Evolutionary conservation across 2,113 vertebrate species (phyloP).

Genomic region (Trochalopteron elliotii): DNA sequence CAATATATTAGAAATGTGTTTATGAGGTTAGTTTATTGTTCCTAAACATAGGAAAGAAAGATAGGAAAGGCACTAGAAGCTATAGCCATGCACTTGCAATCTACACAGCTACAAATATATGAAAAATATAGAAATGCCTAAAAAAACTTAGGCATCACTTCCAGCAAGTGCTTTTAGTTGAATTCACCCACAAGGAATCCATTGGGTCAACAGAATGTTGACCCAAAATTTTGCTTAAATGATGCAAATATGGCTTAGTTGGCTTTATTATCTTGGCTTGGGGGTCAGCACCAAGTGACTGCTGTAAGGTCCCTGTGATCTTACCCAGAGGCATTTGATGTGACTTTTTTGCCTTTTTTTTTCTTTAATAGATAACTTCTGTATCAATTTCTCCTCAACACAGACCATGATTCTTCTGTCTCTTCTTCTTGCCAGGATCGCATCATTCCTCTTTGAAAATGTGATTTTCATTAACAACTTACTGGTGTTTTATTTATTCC

Average conservation of each 20-base stretch:
- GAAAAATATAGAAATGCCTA: neutral
- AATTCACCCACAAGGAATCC: neutral
- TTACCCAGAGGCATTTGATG: too few species aligned
- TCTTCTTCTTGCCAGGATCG: rapidly evolving
- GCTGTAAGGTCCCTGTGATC: too few species aligned
- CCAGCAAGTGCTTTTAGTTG: neutral
- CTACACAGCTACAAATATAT: too few species aligned
- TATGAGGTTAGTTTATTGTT: neutral
- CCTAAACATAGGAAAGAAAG: neutral
- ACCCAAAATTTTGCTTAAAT: neutral
- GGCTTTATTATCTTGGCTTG: neutral
- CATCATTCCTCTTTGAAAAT: neutral
- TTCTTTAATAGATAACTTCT: too few species aligned
- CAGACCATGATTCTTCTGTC: neutral
- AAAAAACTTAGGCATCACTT: neutral
- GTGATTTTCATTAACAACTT: neutral
- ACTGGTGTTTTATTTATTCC: neutral
- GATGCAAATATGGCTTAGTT: neutral
- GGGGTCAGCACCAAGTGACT: too few species aligned
- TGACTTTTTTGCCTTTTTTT: too few species aligned
- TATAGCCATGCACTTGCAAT: rapidly evolving
- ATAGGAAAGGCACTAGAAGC: rapidly evolving
- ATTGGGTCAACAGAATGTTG: rapidly evolving
- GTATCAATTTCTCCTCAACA: neutral
- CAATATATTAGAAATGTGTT: neutral